Percentiles rank a stretch among this genome's conserved stretches.
phyloP scores from a whole-genome alignment of 2,797 vertebrate genomes.

The Hippoglossus hippoglossus region DNA sequence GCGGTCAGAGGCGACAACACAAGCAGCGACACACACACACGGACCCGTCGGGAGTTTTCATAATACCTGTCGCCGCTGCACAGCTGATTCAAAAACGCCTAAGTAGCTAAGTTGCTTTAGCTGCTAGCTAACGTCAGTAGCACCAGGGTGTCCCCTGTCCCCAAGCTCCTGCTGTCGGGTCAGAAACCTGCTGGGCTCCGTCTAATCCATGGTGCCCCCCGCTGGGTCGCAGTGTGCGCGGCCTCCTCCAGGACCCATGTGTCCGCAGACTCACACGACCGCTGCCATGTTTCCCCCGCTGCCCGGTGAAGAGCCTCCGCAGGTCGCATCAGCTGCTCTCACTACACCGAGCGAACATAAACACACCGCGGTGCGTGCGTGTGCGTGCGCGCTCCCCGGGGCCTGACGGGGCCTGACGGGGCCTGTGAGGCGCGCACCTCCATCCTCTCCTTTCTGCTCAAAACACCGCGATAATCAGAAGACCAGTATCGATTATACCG shows the following conservation, averaged over 20 bases:
- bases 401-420: not conserved
- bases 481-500: no score
- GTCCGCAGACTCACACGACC: constrained; percentile 13
- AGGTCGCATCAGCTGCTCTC: constrained; percentile 47
- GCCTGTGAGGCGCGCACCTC: not conserved
- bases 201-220: constrained; percentile 63
- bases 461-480: no score
- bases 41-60: constrained; percentile 39
- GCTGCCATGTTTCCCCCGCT: constrained; percentile 36
- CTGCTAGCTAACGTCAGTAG: constrained; percentile 69
- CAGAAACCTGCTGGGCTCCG: constrained; percentile 45
- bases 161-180: constrained; percentile 60
- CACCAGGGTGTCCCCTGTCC: constrained; percentile 63
- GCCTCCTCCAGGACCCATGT: constrained; percentile 1
- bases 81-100: constrained; percentile 51
- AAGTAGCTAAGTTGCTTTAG: constrained; percentile 60
- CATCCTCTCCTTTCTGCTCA: not conserved
- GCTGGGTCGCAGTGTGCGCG: constrained; percentile 18
- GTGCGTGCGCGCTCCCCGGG: constrained; percentile 46
- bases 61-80: constrained; percentile 74
- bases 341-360: constrained; percentile 65
- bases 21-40: constrained; percentile 63
- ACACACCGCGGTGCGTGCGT: constrained; percentile 61
- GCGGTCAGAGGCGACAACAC: constrained; percentile 56
- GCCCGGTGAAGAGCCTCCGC: constrained; percentile 51